Conservation (phyloP, 2,888 invertebrate genomes). For the Epirrhoe alternata region DNA sequence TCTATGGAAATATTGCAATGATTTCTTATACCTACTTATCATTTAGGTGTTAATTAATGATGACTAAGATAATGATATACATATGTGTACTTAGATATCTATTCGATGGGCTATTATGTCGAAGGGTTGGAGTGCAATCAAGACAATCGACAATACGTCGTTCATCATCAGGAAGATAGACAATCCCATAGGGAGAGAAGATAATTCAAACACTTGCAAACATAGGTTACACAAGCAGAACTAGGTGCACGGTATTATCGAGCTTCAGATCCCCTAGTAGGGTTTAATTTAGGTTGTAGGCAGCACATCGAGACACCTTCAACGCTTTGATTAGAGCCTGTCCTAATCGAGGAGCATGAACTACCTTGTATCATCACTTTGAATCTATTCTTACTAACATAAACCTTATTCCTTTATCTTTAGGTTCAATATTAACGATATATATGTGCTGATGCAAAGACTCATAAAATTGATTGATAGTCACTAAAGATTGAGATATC, state of each 20-base stretch:
- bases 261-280: conserved; percentile 33
- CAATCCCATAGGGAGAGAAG: conserved; percentile 45
- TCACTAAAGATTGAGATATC: too few species aligned
- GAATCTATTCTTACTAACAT: conserved; percentile 1
- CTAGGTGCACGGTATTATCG: conserved; percentile 35
- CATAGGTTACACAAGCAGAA: conserved; percentile 45
- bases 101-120: conserved; percentile 32
- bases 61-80: too few species aligned
- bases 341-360: conserved; percentile 46
- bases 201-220: conserved; percentile 52
- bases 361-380: conserved; percentile 26
- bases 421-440: neutral
- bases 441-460: neutral
- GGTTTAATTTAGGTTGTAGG: conserved; percentile 36
- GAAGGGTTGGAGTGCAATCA: conserved; percentile 35
- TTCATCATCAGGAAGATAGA: conserved; percentile 48
- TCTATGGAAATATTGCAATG: too few species aligned
- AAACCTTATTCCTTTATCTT: neutral
- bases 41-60: too few species aligned
- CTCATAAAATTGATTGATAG: neutral
- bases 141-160: conserved; percentile 45
- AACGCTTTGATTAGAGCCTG: conserved; percentile 67
- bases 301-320: conserved; percentile 52
- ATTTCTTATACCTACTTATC: too few species aligned
- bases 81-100: conserved; percentile 7